Base-by-base conservation (phyloP, 2,797 vertebrate genomes). In the Hydrolagus colliei region DNA sequence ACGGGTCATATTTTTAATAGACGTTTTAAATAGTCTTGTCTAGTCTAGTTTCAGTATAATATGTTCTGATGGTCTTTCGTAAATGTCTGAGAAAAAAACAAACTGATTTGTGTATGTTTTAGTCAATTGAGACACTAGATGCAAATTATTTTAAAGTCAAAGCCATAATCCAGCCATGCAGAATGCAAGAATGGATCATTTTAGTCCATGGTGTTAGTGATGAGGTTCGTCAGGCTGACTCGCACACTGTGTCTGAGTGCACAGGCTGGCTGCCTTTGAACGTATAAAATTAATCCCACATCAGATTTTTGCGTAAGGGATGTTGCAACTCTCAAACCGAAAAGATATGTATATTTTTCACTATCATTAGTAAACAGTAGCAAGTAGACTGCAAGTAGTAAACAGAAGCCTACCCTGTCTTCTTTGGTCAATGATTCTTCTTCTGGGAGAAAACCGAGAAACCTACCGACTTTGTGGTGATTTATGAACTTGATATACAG, bases 1-100 rank as follows among this genome's bases (percentile, higher is more conserved):
- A 84, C 65, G 65, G 32, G 27, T 41, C 79, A 52, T 35, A 84
- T 84, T 84, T 80, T 84, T 84, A 84, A 84, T n/a, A 6, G 65
- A 32, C 32, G 14, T 71, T 84, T 18, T 32, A 27, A 80, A 61
- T 65, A 65, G 63, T 18, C n/a, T 67, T 20, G 27, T 52, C n/a
- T 67, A 20, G 27, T 52, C 65, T 52, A 18, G 5, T 35, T 71
- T 13, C 11, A 9, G 14, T 68, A 82, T 68, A 16, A 82, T 32
- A 65, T 41, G 63, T 27, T 68, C 65, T 84, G 79, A 16, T 71
- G 65, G 16, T 20, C 10, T 68, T 18, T 71, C 68, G 18, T 41
- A 84, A 71, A 41, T 32, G 41, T 84, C 32, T 32, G 41, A 35
- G 71, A 68, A 84, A 41, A 84, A 67, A 84, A 84, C 65, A 18